These are phyloP conservation scores for Tetramorium bicarinatum DNA, from an alignment of 2,888 invertebrate genomes.

Conservation along the genomic window DNA sequence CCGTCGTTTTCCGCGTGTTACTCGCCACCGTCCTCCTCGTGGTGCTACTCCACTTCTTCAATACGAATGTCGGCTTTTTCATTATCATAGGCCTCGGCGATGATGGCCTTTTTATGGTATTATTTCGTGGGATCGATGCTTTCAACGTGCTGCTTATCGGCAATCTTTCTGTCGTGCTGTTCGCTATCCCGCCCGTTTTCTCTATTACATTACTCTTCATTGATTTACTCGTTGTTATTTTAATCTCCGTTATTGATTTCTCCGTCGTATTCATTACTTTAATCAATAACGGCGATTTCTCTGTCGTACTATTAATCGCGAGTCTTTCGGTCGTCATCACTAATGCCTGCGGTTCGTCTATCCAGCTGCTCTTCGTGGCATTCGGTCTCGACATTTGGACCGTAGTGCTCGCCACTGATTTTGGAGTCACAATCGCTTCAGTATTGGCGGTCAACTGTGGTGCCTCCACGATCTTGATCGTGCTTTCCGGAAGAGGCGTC, in stretches of 20 bases:
- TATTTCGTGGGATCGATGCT: neutral
- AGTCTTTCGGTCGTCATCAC: neutral
- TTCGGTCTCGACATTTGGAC: neutral
- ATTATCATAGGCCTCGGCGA: conserved; percentile 31
- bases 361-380: neutral
- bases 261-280: neutral
- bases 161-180: conserved; percentile 1
- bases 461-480: neutral
- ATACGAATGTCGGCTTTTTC: conserved; percentile 25
- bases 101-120: neutral
- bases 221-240: neutral
- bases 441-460: neutral
- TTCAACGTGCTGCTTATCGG: neutral
- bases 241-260: neutral
- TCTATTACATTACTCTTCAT: neutral
- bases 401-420: neutral
- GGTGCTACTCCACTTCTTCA: neutral
- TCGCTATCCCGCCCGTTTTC: neutral
- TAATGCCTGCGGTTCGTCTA: neutral
- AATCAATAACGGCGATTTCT: neutral
- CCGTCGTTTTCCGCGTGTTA: neutral
- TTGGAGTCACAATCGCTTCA: neutral
- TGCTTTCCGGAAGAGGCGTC: neutral
- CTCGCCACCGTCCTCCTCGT: neutral
- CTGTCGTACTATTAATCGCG: neutral